A percentile compares a stretch with the other conserved stretches of the same genome.
phyloP scores from a whole-genome alignment of 1,140 invertebrate genomes.

The Trypoxylus dichotomus region DNA sequence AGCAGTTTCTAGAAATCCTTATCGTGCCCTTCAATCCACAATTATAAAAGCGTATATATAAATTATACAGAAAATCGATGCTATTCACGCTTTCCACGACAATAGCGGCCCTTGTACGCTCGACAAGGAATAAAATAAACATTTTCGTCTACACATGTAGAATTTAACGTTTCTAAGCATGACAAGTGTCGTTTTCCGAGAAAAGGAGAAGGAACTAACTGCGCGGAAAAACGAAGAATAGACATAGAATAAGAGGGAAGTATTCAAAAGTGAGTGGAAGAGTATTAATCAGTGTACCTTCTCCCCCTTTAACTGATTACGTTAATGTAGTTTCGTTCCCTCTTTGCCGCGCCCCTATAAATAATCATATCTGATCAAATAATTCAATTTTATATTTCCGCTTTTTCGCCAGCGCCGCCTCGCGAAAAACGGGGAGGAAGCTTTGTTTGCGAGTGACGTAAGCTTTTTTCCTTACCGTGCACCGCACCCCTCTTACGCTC shows the following conservation, averaged over 20 bases:
- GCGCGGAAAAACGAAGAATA: background rate
- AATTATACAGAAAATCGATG: background rate
- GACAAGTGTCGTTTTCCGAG: background rate
- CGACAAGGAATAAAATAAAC: background rate
- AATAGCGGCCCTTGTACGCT: background rate
- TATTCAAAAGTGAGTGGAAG: background rate
- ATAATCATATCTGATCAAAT: background rate
- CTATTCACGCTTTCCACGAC: background rate
- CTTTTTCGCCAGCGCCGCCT: background rate
- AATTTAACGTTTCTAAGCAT: background rate
- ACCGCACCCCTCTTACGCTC: background rate
- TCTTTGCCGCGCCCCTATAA: background rate
- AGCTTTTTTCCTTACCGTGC: background rate
- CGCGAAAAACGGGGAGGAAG: background rate
- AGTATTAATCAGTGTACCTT: background rate
- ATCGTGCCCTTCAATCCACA: background rate
- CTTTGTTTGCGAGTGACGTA: background rate
- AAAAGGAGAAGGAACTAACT: background rate
- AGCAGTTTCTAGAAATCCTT: background rate
- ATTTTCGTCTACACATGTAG: background rate
- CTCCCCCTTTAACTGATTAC: background rate
- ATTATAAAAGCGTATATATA: background rate
- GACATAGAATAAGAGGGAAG: background rate
- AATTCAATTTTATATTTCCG: constrained; percentile 3
- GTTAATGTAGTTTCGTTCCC: background rate